A percentile compares a stretch with the other conserved stretches of the same genome.
These are phyloP conservation scores for Zapus hudsonius DNA, from an alignment of 2,113 vertebrate genomes.

Conservation along the genomic window DNA sequence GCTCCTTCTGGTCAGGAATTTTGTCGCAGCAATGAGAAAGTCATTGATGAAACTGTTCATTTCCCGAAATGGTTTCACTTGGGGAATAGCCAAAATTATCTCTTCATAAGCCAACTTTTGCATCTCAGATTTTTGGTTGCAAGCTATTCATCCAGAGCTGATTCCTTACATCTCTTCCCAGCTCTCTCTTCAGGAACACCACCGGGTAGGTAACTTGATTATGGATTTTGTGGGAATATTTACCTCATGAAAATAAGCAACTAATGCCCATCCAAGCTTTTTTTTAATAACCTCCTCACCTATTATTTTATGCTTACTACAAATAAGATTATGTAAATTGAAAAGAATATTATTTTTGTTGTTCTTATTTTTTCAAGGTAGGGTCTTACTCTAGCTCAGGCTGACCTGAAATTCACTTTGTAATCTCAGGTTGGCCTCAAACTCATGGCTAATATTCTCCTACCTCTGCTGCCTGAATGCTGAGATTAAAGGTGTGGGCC, in stretches of 20 bases:
- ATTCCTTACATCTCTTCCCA: neutral
- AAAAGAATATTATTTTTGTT: neutral
- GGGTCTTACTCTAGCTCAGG: too few relatives aligned
- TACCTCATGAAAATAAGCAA: neutral
- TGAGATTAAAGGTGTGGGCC: too few relatives aligned
- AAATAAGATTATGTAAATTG: neutral
- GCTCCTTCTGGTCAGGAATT: too few relatives aligned
- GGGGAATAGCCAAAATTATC: accelerated
- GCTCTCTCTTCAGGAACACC: accelerated
- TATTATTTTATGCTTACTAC: neutral
- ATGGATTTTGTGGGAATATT: accelerated
- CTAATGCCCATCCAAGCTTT: neutral
- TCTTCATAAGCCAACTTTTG: neutral
- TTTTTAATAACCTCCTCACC: neutral
- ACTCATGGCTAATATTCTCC: too few relatives aligned
- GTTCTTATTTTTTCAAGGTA: too few relatives aligned
- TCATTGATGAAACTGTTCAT: too few relatives aligned
- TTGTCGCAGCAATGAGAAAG: too few relatives aligned
- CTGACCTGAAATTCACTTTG: too few relatives aligned
- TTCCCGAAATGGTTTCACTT: accelerated
- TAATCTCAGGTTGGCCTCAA: too few relatives aligned
- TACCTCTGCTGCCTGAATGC: too few relatives aligned
- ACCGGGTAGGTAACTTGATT: too few relatives aligned
- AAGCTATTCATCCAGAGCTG: too few relatives aligned
- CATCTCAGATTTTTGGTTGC: neutral